phyloP scores from a whole-genome alignment of 2,888 invertebrate genomes.

The Drosophila hamatofila region DNA sequence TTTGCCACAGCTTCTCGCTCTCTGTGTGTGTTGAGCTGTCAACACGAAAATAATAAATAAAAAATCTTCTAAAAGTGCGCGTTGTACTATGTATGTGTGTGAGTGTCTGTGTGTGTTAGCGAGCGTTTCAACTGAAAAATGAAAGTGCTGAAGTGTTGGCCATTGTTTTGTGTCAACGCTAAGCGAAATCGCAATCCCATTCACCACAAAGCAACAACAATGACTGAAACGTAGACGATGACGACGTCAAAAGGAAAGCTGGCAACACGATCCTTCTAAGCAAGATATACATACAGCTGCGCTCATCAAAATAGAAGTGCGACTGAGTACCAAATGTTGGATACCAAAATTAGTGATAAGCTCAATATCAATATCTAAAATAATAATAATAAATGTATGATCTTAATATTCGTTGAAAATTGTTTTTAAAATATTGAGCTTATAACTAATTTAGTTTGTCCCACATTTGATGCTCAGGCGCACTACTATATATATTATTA shows the following conservation, averaged over 20 bases:
- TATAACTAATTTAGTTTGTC: no score
- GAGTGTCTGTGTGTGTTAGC: constrained; percentile 22
- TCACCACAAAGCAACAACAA: constrained; percentile 39
- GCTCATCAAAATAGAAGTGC: no score
- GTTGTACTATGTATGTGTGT: constrained; percentile 8
- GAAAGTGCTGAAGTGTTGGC: constrained; percentile 79
- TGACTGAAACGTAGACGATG: constrained; percentile 29
- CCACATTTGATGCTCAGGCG: no score
- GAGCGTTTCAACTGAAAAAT: constrained; percentile 61
- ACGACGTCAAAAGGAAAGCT: constrained; percentile 32
- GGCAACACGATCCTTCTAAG: constrained; percentile 12
- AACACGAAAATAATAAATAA: constrained; percentile 73
- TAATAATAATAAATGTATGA: no score
- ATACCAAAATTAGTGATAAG: no score
- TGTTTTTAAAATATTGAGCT: no score
- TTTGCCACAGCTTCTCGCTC: constrained; percentile 46
- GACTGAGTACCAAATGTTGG: no score
- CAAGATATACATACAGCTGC: not conserved
- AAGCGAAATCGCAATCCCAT: constrained; percentile 39
- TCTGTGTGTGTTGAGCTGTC: constrained; percentile 27
- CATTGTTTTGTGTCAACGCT: constrained; percentile 73
- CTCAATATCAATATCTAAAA: no score
- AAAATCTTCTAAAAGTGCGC: constrained; percentile 67
- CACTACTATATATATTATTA: no score
- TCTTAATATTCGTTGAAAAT: no score